Evolutionary conservation across 2,113 vertebrate species (phyloP).

Genomic region (Poeciliopsis occidentalis): DNA sequence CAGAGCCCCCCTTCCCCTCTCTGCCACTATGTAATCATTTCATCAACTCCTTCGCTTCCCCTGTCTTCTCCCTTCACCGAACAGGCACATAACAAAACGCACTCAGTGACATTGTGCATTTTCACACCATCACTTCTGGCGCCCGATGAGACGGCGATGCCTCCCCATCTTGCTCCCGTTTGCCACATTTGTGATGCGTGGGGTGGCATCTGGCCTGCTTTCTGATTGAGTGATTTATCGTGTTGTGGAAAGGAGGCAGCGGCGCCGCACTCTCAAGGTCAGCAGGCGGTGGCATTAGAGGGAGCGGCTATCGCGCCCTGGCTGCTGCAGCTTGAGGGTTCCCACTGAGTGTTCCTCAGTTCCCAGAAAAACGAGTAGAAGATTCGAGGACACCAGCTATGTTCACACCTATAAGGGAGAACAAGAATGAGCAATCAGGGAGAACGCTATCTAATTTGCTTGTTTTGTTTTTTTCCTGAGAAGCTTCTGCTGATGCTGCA

Average conservation of each 20-base stretch:
- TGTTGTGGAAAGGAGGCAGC: constrained; percentile 76
- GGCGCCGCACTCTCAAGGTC: constrained; percentile 79
- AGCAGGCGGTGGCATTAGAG: constrained; percentile 72
- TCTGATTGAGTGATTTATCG: constrained; percentile 83
- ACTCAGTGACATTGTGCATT: constrained; percentile 82
- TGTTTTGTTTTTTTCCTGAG: background rate
- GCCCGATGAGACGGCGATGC: constrained; percentile 72
- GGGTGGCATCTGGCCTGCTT: constrained; percentile 65
- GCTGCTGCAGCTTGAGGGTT: constrained; percentile 38
- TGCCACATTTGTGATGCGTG: constrained; percentile 65
- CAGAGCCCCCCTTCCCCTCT: constrained; percentile 57
- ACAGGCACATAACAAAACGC: constrained; percentile 81
- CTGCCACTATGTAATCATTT: constrained; percentile 83
- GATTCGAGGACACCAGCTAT: constrained; percentile 31
- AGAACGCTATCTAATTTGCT: background rate
- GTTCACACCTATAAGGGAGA: constrained; percentile 5
- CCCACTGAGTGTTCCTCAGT: constrained; percentile 27
- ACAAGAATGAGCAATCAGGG: constrained; percentile 5
- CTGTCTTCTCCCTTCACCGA: constrained; percentile 77
- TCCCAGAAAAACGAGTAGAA: constrained; percentile 11
- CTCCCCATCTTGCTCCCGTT: constrained; percentile 63
- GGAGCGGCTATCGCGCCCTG: constrained; percentile 43
- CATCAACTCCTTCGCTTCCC: constrained; percentile 80
- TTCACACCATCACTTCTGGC: constrained; percentile 80
- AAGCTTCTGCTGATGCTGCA: background rate